Evolutionary conservation across 2,797 vertebrate genomes (phyloP), one percentile per base, ranked within the genome.

Genomic region (Pipistrellus pygmaeus): DNA sequence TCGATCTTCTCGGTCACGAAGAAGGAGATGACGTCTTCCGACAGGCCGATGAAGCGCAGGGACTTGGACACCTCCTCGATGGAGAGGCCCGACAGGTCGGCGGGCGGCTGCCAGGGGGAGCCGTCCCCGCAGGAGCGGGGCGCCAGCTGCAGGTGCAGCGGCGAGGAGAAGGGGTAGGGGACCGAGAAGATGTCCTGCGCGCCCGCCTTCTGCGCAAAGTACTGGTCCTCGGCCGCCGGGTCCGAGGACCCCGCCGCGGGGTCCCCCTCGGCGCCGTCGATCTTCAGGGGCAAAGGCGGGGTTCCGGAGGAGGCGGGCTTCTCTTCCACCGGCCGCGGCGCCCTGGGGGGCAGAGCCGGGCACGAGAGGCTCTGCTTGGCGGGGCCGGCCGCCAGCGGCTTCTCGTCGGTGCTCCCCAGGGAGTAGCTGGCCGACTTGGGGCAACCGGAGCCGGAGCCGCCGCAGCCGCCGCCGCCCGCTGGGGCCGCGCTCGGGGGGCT

Each of bases 1-100:
- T 99, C 99, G 13, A 99, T 99, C 98, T 99, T 99, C 98, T 99
- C 99, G 0, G 98, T 98, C 93, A 99, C 98, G 87, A 99, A 99
- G 95, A 99, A 98, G 0, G 98, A 98, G 80, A 99, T 98, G 27
- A 99, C 98, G 82, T 99, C 99, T 82, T 99, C 99, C 0, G 99
- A 98, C 97, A 99, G 98, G 62, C 99, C 99, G 14, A 99, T 99
- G 93, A 99, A 99, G 91, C 98, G 97, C n/a, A 99, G 97, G 0
- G 99, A 99, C 93, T 98, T 99, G 53, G 99, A 99, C 93, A 99
- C 99, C 97, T 99, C 99, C 94, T 99, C 99, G 35, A 99, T 98
- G 0, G 99, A 99, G 48, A 99, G 99, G 77, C 99, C 99, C 0
- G 99, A 99, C 81, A 99, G 98, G 97, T 98, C 98, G 0, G 98